A percentile compares a stretch with the other conserved stretches of the same genome.
Evolutionary conservation across 2,797 vertebrate species (phyloP).

Genomic region (Pseudochirops corinnae): DNA sequence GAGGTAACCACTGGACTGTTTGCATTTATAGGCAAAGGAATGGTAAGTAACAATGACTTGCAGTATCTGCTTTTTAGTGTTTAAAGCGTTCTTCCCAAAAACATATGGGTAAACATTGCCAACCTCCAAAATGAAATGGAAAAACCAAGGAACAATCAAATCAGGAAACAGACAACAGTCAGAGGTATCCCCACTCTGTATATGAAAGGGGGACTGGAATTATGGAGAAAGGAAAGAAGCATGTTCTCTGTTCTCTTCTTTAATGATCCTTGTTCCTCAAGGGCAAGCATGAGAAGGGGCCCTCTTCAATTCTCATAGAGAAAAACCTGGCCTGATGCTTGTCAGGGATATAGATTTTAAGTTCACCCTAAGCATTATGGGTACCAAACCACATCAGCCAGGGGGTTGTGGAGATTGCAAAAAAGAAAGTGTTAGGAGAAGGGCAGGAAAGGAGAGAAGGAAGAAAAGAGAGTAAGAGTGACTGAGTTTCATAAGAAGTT

Average conservation of each 20-base stretch:
- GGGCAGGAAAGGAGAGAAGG: background rate
- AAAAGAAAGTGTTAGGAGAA: background rate
- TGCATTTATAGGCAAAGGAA: slow-evolving; percentile 94
- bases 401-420: background rate
- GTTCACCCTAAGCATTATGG: background rate
- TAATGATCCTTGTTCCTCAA: background rate
- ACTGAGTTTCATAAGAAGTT: background rate
- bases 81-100: slow-evolving; percentile 28
- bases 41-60: slow-evolving; percentile 86
- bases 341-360: background rate
- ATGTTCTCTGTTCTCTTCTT: background rate
- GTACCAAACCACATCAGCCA: background rate
- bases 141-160: slow-evolving; percentile 28
- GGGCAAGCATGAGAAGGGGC: background rate
- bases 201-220: background rate
- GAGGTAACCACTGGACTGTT: slow-evolving; percentile 96
- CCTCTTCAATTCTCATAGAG: background rate
- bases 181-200: background rate
- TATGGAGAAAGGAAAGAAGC: background rate
- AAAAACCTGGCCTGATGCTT: background rate
- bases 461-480: background rate
- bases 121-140: background rate
- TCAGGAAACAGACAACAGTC: background rate
- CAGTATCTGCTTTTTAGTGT: background rate
- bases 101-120: slow-evolving; percentile 2